phyloP scores from a whole-genome alignment of 2,113 vertebrate species.

The Barnardius zonarius region DNA sequence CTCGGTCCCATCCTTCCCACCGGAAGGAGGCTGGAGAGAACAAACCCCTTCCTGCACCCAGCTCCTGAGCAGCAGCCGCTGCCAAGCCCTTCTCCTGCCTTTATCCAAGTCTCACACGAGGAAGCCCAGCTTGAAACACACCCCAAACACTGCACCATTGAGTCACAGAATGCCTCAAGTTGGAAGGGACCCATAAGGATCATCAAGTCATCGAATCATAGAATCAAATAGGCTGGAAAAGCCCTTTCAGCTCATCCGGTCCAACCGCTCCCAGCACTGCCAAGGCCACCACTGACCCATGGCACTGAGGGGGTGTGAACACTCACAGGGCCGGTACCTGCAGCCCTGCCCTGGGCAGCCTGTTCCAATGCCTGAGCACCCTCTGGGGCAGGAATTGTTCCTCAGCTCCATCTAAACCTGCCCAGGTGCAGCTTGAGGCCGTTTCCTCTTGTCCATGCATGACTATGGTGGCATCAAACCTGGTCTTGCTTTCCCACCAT shows the following conservation, averaged over 20 bases:
- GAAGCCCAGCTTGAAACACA: neutral
- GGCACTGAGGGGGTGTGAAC: neutral
- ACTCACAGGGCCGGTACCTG: neutral
- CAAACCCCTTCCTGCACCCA: neutral
- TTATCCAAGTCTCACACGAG: neutral
- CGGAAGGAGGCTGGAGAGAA: neutral
- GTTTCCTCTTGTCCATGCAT: neutral
- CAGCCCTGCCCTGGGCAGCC: too few species aligned
- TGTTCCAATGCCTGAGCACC: neutral
- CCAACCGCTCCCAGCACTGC: neutral
- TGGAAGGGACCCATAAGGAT: neutral
- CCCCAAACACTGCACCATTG: neutral
- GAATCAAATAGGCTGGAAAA: neutral
- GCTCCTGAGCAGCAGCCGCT: neutral
- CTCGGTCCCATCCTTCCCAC: constrained; percentile 16
- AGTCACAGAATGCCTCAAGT: neutral
- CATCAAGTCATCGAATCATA: neutral
- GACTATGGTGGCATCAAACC: neutral
- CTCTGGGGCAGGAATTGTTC: neutral
- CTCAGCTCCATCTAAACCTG: neutral
- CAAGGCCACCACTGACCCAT: neutral
- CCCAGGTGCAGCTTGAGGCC: too few species aligned
- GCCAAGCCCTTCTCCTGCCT: neutral
- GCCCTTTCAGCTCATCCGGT: neutral
- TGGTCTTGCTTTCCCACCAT: neutral